These are phyloP conservation scores for Laterallus jamaicensis DNA, from an alignment of 2,113 vertebrate species.

Conservation along the genomic window DNA sequence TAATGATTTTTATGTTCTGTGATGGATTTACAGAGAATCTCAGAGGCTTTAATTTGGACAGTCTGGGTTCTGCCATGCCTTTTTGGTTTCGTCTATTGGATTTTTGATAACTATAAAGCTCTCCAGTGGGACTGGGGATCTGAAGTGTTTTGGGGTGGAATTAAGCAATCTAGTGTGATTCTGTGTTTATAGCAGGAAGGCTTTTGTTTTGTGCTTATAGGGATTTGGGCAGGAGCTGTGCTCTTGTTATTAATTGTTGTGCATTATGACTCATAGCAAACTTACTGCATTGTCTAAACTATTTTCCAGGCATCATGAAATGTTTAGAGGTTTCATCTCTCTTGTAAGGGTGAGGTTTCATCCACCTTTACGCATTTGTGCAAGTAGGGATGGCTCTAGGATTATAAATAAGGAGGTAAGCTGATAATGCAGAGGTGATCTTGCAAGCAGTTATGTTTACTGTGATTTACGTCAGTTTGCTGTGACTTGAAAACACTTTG, in stretches of 20 bases:
- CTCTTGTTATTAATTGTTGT: constrained; percentile 7
- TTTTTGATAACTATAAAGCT: constrained; percentile 28
- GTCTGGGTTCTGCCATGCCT: neutral
- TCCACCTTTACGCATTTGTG: neutral
- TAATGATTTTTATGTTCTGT: constrained; percentile 7
- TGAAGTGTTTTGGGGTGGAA: neutral
- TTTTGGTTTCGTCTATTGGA: constrained; percentile 11
- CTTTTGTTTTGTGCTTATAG: neutral
- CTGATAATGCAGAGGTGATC: neutral
- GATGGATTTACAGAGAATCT: constrained; percentile 29
- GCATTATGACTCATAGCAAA: constrained; percentile 4
- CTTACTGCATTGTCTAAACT: neutral
- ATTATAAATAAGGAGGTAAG: neutral
- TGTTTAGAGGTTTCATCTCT: neutral
- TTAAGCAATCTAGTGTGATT: neutral
- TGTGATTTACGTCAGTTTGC: neutral
- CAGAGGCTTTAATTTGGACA: neutral
- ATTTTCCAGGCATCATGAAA: neutral
- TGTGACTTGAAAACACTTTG: neutral
- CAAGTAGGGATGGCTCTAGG: neutral
- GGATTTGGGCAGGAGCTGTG: neutral
- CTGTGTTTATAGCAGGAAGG: neutral
- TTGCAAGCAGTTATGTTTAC: neutral
- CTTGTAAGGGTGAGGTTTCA: neutral
- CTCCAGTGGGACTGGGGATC: neutral